Base-by-base conservation (phyloP, 2,888 invertebrate genomes). In the Bimastos eiseni region DNA sequence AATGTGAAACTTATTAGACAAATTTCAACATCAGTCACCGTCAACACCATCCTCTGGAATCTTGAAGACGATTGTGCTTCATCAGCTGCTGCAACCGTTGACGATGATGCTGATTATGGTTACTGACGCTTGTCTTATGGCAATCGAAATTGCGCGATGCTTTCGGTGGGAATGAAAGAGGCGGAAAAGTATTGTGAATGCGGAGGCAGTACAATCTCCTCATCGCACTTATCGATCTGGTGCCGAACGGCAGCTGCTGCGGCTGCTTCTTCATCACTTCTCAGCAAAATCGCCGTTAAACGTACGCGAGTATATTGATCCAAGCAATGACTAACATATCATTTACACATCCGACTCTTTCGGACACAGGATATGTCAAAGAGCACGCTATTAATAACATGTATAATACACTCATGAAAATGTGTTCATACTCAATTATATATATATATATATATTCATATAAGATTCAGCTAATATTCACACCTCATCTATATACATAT, bases 1-100 rank as follows among this genome's bases (percentile, higher is more conserved):
- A 70, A 70, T 70, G 70, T 70, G 70, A 70, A 70, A 70, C 70
- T 13, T n/a, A 70, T 70, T 70, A 70, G 70, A 70, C n/a, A n/a
- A n/a, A n/a, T 70, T 70, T n/a, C 70, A 6, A n/a, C 13, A 70
- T 70, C 70, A 70, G n/a, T 70, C 30, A n/a, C 55, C 55, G 30
- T 13, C 24, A 55, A 0, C 55, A 55, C 13, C 70, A 13, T 70
- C 70, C 30, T 70, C 70, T n/a, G 30, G 70, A 70, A 70, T 70
- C n/a, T 15, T 70, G 70, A 70, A 70, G 70, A n/a, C 70, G 11
- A n/a, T 70, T 70, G 49, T 17, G n/a, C 8, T n/a, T n/a, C 8
- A 70, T 0, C 30, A n/a, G n/a, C 70, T n/a, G 70, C 70, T 70
- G 70, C 5, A 70, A n/a, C 70, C n/a, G 70, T 11, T 70, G 6